Percentiles rank a stretch among this genome's conserved stretches.
Conservation (phyloP, 2,113 vertebrate genomes). For the Neolamprologus kungweensis region DNA sequence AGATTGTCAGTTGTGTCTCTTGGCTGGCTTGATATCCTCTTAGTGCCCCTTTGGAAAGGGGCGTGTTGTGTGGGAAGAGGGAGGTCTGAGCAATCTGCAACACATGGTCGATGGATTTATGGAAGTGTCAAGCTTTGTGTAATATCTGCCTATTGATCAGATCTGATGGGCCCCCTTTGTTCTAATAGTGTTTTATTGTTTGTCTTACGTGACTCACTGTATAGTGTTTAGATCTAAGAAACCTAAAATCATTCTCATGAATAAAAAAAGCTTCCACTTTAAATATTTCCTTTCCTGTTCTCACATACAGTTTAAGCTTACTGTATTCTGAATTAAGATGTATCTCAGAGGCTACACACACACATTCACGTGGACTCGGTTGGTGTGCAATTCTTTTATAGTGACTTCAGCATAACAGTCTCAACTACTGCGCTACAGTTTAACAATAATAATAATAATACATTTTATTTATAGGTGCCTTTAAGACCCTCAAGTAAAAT, state of each 20-base stretch:
- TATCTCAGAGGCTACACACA: background rate
- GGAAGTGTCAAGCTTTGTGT: background rate
- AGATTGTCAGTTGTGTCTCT: background rate
- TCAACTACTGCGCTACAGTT: background rate
- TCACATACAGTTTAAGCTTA: background rate
- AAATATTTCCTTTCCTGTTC: background rate
- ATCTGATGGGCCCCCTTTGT: background rate
- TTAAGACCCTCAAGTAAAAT: background rate
- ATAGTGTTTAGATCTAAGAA: background rate
- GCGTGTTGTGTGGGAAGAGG: background rate
- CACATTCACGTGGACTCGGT: background rate
- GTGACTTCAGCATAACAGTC: background rate
- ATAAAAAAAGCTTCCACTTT: background rate
- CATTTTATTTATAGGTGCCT: background rate
- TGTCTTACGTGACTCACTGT: background rate
- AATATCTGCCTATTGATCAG: background rate
- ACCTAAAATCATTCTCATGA: background rate
- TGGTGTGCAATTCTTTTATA: background rate
- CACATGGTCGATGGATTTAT: background rate
- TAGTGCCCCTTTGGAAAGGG: background rate
- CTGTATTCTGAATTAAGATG: background rate
- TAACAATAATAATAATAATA: background rate
- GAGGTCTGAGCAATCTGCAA: background rate
- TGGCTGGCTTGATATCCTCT: background rate
- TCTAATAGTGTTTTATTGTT: background rate